Conservation (phyloP, 2,113 vertebrate species). For the Scolopax mira region DNA sequence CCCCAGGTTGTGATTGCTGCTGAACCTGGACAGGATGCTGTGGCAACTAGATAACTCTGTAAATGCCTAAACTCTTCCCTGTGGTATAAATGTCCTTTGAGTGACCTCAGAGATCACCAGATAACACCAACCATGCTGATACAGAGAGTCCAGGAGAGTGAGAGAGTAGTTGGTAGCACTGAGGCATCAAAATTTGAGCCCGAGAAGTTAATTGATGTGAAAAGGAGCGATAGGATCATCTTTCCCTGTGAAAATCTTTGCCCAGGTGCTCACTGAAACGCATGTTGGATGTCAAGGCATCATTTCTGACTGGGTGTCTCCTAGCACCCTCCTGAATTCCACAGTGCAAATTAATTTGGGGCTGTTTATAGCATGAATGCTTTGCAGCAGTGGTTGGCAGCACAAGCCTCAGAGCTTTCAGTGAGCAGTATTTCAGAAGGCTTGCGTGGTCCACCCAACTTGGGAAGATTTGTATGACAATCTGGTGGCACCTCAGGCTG, state of each 20-base stretch:
- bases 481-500: not conserved
- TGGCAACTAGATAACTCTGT: not conserved
- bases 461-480: not conserved
- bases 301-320: not conserved
- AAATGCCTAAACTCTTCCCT: not conserved
- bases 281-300: not conserved
- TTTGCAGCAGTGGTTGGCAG: not conserved
- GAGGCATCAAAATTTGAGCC: conserved; percentile 36
- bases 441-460: not conserved
- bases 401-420: not conserved
- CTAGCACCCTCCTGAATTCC: not conserved
- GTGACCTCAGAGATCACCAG: conserved; percentile 28
- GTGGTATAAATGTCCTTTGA: not conserved
- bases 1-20: not conserved
- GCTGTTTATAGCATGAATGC: not conserved
- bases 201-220: not conserved
- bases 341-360: not conserved
- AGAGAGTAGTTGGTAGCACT: not conserved
- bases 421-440: not conserved
- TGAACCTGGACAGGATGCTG: not conserved
- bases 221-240: not conserved
- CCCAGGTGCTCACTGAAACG: not conserved
- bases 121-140: conserved; percentile 24
- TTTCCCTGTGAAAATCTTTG: not conserved
- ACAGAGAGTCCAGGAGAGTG: not conserved